Evolutionary conservation across 2,113 vertebrate species (phyloP), one percentile per base, ranked within the genome.

Genomic region (Nothobranchius furzeri): DNA sequence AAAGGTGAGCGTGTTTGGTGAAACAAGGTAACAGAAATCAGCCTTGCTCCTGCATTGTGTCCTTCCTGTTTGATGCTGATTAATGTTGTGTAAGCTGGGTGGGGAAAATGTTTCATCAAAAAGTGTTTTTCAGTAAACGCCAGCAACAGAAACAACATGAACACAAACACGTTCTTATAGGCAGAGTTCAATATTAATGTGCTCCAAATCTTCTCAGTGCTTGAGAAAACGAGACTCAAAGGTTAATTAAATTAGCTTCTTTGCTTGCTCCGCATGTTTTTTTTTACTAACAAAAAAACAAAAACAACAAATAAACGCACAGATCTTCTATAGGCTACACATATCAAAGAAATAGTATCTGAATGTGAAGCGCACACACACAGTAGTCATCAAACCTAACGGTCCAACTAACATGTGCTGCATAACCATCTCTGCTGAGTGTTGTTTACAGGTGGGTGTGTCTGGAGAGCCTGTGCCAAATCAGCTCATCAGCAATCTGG

Each of bases 201-300:
- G 17, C 37, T 61, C 24, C 42, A 15, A 67, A 83, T 86, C 66
- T 63, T 68, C 61, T 63, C 55, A 25, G 14, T 12, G n/a, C 75
- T 1, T 79, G 42, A 7, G 7, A 80, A 58, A 30, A 78, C 30
- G 66, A 65, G 15, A 49, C 57, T 78, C 59, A 71, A 73, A 84
- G 74, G 78, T 81, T 73, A 85, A 72, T 78, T 40, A 61, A 82
- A 88, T 82, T 58, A 76, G 30, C 58, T 72, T 36, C 13, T 30
- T 60, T 13, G 62, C 73, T 70, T 15, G 58, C 71, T 68, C 35
- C 11, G 54, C 42, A 42, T 45, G 13, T 58, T 48, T 51, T 45
- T 15, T 52, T 30, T 71, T 40, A 65, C 4, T 3, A 30, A 30
- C 2, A 30, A 3, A 30, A 30, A 3, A 30, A 20, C 4, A 30